Evolutionary conservation across 2,888 invertebrate genomes (phyloP), one percentile per base, ranked within the genome.

Genomic region (Drosophila nigricruria): DNA sequence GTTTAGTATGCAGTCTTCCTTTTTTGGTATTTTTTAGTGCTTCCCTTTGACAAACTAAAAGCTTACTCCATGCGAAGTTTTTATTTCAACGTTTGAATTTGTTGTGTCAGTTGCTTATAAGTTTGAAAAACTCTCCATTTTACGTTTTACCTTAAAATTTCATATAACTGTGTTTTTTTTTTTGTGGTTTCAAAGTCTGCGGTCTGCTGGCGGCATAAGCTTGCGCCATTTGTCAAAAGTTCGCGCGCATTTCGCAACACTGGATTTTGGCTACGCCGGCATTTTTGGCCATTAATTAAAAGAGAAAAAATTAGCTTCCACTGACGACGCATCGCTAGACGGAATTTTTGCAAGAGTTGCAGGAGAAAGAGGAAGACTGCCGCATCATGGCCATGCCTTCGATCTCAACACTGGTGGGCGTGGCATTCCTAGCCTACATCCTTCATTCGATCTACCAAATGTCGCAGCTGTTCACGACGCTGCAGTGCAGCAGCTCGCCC

Each of bases 371-470:
- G 18, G 27, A 3, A 30, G 27, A 49, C 25, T 16, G 47, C 53
- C 10, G 10, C 42, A 16, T n/a, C 45, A 80, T 80, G 77, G 72
- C 77, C 42, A 74, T 91, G 91, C 92, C 95, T 81, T 96, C 96
- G 40, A 92, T 96, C 85, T 95, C 95, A 77, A 93, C 94, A 56
- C 92, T 96, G 79, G 83, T 96, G 76, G 94, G 95, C 66, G 93
- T 94, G 86, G 91, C 95, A 80, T 96, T 97, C 93, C 91, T 95
- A 49, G 94, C 94, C 16, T 96, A 96, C 91, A 95, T 96, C 68
- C 92, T 94, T 40, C 95, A 96, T 91, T 96, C 96, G 61, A 95
- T 97, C 92, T 97, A 96, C 94, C 95, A 95, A 81, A 93, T 97
- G 91, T 95, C 95, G 62, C 94, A 95, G 91, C 94, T 97, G 79